phyloP scores from a whole-genome alignment of 2,888 invertebrate genomes.

The Macrostomum cliftonense region DNA sequence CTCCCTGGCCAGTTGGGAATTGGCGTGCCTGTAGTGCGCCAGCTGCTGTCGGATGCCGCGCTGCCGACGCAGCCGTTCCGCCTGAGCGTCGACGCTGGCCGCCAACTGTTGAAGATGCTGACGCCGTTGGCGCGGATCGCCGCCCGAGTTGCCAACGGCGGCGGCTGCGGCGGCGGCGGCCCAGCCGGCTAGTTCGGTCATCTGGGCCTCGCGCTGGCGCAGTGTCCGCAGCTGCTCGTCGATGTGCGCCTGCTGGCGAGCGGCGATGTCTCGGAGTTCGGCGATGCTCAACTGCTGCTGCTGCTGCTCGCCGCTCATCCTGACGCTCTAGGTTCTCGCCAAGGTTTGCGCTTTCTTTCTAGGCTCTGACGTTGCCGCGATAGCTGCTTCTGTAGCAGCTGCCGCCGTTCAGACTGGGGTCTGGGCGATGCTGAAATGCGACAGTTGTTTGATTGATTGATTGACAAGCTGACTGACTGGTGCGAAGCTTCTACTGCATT shows the following conservation, averaged over 20 bases:
- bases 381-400: no score
- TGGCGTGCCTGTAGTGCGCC: no score
- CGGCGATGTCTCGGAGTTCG: conserved; percentile 92
- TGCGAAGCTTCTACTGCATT: no score
- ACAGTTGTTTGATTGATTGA: no score
- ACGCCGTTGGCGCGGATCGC: conserved; percentile 60
- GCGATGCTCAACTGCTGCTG: conserved; percentile 43
- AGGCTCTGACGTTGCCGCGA: no score
- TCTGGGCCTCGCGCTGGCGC: conserved; percentile 10
- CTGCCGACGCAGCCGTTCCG: conserved; percentile 80
- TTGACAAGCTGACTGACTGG: no score
- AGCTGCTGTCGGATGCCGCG: conserved; percentile 57
- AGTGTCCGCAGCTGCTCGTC: conserved; percentile 75
- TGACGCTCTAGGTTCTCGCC: no score
- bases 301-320: no score
- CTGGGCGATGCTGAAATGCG: no score
- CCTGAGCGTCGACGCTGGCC: conserved; percentile 65
- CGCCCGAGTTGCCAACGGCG: conserved; percentile 49
- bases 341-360: no score
- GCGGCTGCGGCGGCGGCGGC: neutral
- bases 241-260: conserved; percentile 89
- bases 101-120: conserved; percentile 54
- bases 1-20: no score
- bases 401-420: no score
- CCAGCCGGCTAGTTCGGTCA: neutral